Evolutionary conservation across 1,140 invertebrate genomes (phyloP).

Genomic region (Brachionus sp.): DNA sequence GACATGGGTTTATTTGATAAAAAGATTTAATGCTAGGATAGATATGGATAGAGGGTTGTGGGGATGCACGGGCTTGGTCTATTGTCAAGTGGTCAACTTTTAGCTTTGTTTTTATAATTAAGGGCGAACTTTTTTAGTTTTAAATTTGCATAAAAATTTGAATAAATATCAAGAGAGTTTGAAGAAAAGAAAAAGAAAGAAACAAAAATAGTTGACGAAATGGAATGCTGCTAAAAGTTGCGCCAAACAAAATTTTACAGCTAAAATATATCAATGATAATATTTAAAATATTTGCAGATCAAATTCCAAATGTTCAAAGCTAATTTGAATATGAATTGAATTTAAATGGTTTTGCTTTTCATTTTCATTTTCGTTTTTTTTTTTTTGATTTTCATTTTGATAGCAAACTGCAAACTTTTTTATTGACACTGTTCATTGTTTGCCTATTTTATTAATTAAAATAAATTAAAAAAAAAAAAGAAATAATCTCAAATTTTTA

Average conservation of each 20-base stretch:
- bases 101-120: neutral
- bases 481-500: neutral
- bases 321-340: neutral
- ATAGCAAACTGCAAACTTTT: neutral
- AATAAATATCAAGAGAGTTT: slow-evolving; percentile 3
- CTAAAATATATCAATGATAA: neutral
- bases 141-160: slow-evolving; percentile 36
- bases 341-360: neutral
- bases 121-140: neutral
- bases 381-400: too few relatives aligned
- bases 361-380: too few relatives aligned
- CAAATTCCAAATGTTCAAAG: neutral
- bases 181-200: neutral
- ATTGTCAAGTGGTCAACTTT: slow-evolving; percentile 17
- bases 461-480: neutral
- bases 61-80: neutral
- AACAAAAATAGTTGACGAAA: neutral
- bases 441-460: neutral
- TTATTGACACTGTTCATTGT: neutral
- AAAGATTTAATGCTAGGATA: neutral
- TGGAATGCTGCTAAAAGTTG: slow-evolving; percentile 24
- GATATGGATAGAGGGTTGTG: neutral
- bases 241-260: neutral
- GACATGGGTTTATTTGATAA: neutral
- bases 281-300: neutral